phyloP scores from a whole-genome alignment of 2,797 vertebrate species.

The Heliangelus exortis region DNA sequence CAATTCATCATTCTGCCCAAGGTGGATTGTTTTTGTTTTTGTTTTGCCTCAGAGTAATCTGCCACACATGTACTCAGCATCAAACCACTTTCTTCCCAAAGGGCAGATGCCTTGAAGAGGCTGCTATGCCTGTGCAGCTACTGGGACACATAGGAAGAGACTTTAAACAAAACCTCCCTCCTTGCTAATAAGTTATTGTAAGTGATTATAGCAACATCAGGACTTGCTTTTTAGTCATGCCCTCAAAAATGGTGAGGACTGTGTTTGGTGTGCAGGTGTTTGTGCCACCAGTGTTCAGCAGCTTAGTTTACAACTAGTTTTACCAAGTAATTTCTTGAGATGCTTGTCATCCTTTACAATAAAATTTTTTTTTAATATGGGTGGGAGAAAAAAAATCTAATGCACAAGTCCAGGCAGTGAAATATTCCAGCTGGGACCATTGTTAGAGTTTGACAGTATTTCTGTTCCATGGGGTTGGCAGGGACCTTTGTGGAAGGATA shows the following conservation, averaged over 20 bases:
- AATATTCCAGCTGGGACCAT: neutral
- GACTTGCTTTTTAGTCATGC: neutral
- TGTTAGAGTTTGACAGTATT: neutral
- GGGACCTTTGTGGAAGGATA: neutral
- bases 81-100: neutral
- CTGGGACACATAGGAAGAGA: neutral
- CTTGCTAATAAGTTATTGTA: neutral
- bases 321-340: neutral
- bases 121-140: neutral
- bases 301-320: neutral
- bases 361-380: neutral
- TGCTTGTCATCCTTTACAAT: neutral
- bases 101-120: neutral
- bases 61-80: neutral
- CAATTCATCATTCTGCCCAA: neutral
- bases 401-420: neutral
- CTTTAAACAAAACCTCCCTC: neutral
- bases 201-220: neutral
- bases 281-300: neutral
- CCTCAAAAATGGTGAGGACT: neutral
- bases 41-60: neutral
- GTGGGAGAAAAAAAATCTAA: neutral
- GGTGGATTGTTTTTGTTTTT: neutral
- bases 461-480: neutral
- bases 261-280: rapidly evolving